These are phyloP conservation scores for Gymnoscelis rufifasciata DNA, from an alignment of 2,888 invertebrate species.

Conservation along the genomic window DNA sequence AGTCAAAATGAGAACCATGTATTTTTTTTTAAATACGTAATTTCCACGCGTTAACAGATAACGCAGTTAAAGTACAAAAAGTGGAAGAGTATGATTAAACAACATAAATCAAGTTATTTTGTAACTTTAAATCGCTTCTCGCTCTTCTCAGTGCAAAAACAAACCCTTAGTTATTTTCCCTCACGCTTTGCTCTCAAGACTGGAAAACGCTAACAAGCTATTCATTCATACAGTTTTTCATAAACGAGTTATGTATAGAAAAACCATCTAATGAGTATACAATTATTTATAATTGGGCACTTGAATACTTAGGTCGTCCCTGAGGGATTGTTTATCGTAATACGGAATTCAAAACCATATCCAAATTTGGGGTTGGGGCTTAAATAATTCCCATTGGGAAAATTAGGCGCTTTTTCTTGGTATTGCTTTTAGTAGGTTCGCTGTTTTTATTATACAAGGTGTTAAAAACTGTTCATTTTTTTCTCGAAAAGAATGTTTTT, in stretches of 20 bases:
- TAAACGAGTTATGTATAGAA: conserved; percentile 58
- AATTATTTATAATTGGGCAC: conserved; percentile 61
- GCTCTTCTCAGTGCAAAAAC: conserved; percentile 27
- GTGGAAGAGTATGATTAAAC: no score
- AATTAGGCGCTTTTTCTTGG: no score
- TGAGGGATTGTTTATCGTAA: conserved; percentile 36
- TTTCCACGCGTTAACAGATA: no score
- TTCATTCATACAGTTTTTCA: conserved; percentile 64
- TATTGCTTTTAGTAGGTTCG: no score
- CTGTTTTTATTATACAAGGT: no score
- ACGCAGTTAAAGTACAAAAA: no score
- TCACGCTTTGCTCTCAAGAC: conserved; percentile 53
- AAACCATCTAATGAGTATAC: conserved; percentile 53
- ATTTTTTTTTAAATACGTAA: no score
- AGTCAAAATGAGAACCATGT: no score
- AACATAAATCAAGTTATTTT: no score
- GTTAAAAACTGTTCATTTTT: no score
- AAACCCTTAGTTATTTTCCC: conserved; percentile 43
- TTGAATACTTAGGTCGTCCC: conserved; percentile 44
- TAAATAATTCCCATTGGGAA: not conserved
- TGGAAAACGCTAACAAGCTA: conserved; percentile 67
- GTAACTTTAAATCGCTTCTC: conserved; percentile 17
- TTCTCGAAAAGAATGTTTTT: no score
- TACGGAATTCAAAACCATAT: conserved; percentile 28
- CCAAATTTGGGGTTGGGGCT: not conserved